Percentiles rank a stretch among this genome's conserved stretches.
These are phyloP conservation scores for Macroglossus sobrinus DNA, from an alignment of 2,113 vertebrate species.

Conservation along the genomic window DNA sequence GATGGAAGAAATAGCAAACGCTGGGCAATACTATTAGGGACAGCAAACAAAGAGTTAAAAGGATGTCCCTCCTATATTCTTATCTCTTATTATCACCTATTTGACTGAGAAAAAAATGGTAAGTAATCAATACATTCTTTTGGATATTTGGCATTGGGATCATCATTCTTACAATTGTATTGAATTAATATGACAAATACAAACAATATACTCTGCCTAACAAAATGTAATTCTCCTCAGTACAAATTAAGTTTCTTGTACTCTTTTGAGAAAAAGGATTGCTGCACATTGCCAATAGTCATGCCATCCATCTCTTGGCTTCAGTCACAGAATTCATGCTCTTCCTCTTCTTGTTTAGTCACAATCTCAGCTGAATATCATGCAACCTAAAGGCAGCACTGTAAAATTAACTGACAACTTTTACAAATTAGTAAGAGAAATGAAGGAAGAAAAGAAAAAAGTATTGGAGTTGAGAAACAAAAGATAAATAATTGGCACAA, in stretches of 20 bases:
- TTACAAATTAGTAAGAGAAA: neutral
- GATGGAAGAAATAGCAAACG: neutral
- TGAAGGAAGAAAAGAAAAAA: neutral
- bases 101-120: neutral
- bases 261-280: neutral
- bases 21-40: accelerated
- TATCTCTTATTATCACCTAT: neutral
- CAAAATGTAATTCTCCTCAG: neutral
- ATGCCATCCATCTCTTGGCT: neutral
- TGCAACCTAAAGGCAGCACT: neutral
- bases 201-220: neutral
- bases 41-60: neutral
- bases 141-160: neutral
- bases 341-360: neutral
- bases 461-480: neutral
- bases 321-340: accelerated
- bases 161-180: neutral
- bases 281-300: neutral
- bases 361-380: neutral
- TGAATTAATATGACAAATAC: neutral
- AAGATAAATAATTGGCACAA: neutral
- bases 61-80: accelerated
- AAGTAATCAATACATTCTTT: neutral
- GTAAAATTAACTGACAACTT: neutral
- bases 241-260: neutral